Base-by-base conservation (phyloP, 2,888 invertebrate genomes). In the Epinotia ramella region DNA sequence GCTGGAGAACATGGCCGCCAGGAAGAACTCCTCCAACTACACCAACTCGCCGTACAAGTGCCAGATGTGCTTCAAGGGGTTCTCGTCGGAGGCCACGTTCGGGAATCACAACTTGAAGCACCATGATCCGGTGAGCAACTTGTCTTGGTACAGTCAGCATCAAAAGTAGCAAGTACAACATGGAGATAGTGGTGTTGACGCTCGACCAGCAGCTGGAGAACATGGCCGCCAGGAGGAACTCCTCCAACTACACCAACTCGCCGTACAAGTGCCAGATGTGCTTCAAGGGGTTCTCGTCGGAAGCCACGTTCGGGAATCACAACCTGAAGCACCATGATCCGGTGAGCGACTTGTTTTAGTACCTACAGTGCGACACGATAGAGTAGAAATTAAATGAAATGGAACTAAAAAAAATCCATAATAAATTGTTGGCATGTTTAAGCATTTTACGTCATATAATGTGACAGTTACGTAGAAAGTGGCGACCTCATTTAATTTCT, bases 251-350 rank as follows among this genome's bases (percentile, higher is more conserved):
- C 24, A 67, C 71, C 24, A 75, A 78, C 16, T 78, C 78, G 0
- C 73, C 77, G n/a, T 77, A 71, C 44, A 77, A 77, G 13, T 79
- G 79, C 18, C 78, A 75, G 11, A 53, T 72, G 18, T 79, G 79
- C 12, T 79, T 71, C 24, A 79, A 79, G 46, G 79, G 79, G n/a
- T 79, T 79, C 9, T 78, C 78, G 0, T 74, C 77, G 0, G 79
- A 79, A 13, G 71, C 75, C 2, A 78, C 79, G 0, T 78, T 78
- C 24, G 68, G 63, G 13, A 79, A 79, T 28, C 79, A 79, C 16
- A 72, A 49, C 28, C 46, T 70, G 9, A 79, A 77, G 49, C 75
- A 75, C n/a, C 79, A 79, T 18, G 79, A 79, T 12, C 77, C 77
- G 56, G 79, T 79, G 44, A 78, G 79, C 9, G 2, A 40, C 7